Base-by-base conservation (phyloP, 2,888 invertebrate genomes). In the Anagyrus pseudococci region DNA sequence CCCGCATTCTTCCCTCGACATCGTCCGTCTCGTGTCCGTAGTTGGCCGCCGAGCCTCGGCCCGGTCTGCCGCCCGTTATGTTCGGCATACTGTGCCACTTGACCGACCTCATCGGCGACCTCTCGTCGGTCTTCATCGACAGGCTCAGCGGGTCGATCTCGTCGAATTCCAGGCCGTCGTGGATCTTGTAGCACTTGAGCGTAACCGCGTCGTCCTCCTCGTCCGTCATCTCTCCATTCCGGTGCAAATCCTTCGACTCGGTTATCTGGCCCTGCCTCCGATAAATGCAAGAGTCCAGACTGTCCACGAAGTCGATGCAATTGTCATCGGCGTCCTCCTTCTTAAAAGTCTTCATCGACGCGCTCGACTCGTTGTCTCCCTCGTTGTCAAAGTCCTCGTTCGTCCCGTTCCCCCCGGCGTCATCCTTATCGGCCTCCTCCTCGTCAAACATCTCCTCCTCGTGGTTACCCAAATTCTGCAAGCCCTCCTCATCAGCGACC, bases 71-170 rank as follows among this genome's bases (percentile, higher is more conserved):
- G n/a, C n/a, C n/a, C n/a, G n/a, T n/a, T n/a, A 64, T 60, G 26
- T 58, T 61, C 8, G 62, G 58, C 62, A 66, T 29, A 25, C 66
- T 66, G 2, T 20, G 43, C 22, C 33, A 62, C 33, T 62, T 58
- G n/a, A 52, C 41, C n/a, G 65, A 49, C 4, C 19, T 40, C 7
- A 8, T 15, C 15, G 49, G 6, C 2, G 52, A n/a, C 10, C 17
- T 56, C 0, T 56, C 48, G 13, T 6, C 22, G 2, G 29, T 17
- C 19, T 37, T 41, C 6, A 41, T 26, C 15, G 43, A 48, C 19
- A 20, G 7, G 2, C n/a, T 25, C 23, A n/a, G 2, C 47, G n/a
- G 13, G 20, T 37, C 15, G 2, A 19, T 48, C 46, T 46, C 46
- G 22, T 46, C 46, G 4, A n/a, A n/a, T n/a, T n/a, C n/a, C n/a